Evolutionary conservation across 2,113 vertebrate genomes (phyloP), one percentile per base, ranked within the genome.

Genomic region (Prionailurus bengalensis): DNA sequence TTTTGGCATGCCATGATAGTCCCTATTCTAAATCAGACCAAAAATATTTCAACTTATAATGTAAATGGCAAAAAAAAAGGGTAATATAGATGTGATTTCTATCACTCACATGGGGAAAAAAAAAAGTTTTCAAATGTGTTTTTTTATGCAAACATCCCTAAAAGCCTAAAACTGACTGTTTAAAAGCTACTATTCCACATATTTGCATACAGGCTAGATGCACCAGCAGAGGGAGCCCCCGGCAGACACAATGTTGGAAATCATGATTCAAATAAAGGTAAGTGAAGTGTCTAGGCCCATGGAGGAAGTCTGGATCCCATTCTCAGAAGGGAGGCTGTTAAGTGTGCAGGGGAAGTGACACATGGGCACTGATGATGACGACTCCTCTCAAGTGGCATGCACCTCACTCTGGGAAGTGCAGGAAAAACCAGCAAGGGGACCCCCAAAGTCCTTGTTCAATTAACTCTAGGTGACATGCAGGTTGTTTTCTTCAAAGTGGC

Each of bases 171-270:
- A 66, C 33, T 74, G 17, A 86, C 27, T 87, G 51, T 70, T 81
- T 23, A 80, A 65, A 86, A 74, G 53, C 65, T 53, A 4, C 36
- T 90, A 89, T 74, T 55, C 66, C 4, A 23, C 42, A 31, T 58
- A 90, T 84, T 76, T 94, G 58, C 63, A 87, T 7, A 63, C 31
- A 33, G 1, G 12, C 55, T 33, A 36, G 61, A 17, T 0, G 25
- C 5, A 23, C 96, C 97, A 97, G 97, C 92, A 98, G 98, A 97
- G 90, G 97, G 97, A 89, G 84, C 96, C 79, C 63, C 51, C 36
- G 16, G 84, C 76, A 94, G 98, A 76, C 29, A 55, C 3, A n/a
- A 4, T 1, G 15, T 1, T 9, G 71, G 33, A 91, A 78, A 53
- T 68, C 19, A 14, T 1, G 45, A 2, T 80, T 4, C 29, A 63